Evolutionary conservation across 1,140 invertebrate genomes (phyloP), one percentile per base, ranked within the genome.

Genomic region (Ceratosolen fusciceps): DNA sequence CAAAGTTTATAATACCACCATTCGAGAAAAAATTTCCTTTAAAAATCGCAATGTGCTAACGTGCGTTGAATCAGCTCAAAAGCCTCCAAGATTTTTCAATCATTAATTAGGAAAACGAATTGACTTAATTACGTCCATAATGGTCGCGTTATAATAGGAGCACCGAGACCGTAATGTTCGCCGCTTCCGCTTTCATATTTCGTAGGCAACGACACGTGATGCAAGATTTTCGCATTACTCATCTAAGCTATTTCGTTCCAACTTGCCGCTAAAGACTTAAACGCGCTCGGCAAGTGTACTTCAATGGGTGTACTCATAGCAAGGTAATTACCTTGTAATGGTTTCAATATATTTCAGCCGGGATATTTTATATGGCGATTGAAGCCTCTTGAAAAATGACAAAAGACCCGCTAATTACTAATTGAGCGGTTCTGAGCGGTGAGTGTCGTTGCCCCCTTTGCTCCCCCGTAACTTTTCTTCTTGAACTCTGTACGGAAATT

Each of bases 151-250:
- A 60, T 60, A 60, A 60, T 31, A 31, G 58, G 31, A 60, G 58
- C 29, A 31, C 26, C 29, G 49, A 31, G 43, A 60, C 60, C 60
- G 19, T 74, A 60, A 74, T 60, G 60, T 74, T 60, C 21, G 9
- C 9, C 54, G 31, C 72, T 74, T 74, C 72, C 72, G 54, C 72
- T 26, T 74, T 74, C 54, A 29, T 7, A 29, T 52, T 71, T 47
- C 47, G 43, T 71, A 71, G 7, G 14, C 43, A 29, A 14, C 16
- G 19, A 71, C 72, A 24, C 31, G 16, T 58, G 37, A 58, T 26
- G 39, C 34, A 70, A 70, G 37, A n/a, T 67, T 67, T 37, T n/a
- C 34, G 21, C 34, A 2, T 65, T 43, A 24, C 39, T 49, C 62
- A 14, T 31, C 8, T 8, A 43, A 31, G 19, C 24, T 34, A 21